phyloP scores from a whole-genome alignment of 2,113 vertebrate species.

The Leucopsar rothschildi region DNA sequence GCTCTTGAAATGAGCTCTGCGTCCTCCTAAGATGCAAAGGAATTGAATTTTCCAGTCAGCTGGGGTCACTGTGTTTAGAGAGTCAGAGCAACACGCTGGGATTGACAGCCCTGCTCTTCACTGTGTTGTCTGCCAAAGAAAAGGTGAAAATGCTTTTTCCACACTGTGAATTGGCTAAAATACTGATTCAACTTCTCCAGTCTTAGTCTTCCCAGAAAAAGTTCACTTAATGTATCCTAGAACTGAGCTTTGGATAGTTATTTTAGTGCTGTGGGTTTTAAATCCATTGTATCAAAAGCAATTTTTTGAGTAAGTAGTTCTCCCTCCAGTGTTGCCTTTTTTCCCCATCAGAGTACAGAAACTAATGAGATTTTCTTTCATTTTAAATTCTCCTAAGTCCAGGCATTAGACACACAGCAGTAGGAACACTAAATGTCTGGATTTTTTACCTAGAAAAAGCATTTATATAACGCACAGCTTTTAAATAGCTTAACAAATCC shows the following conservation, averaged over 20 bases:
- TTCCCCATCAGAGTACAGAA: background rate
- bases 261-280: background rate
- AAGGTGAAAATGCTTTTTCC: background rate
- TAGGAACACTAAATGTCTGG: background rate
- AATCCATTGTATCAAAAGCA: background rate
- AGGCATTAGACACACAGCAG: background rate
- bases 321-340: background rate
- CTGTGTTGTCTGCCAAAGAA: background rate
- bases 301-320: background rate
- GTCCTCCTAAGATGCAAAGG: background rate
- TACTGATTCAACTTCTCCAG: background rate
- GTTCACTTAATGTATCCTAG: background rate
- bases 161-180: background rate
- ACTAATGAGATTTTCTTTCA: background rate
- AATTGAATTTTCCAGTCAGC: background rate
- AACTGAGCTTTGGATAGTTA: background rate
- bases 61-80: background rate
- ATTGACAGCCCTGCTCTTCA: rapidly evolving
- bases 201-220: background rate
- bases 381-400: background rate
- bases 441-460: background rate
- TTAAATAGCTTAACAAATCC: slow-evolving; percentile 11
- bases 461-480: background rate
- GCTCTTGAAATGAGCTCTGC: background rate
- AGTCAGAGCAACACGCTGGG: background rate